Evolutionary conservation across 2,888 invertebrate species (phyloP), one percentile per base, ranked within the genome.

Genomic region (Autographa pulchrina): DNA sequence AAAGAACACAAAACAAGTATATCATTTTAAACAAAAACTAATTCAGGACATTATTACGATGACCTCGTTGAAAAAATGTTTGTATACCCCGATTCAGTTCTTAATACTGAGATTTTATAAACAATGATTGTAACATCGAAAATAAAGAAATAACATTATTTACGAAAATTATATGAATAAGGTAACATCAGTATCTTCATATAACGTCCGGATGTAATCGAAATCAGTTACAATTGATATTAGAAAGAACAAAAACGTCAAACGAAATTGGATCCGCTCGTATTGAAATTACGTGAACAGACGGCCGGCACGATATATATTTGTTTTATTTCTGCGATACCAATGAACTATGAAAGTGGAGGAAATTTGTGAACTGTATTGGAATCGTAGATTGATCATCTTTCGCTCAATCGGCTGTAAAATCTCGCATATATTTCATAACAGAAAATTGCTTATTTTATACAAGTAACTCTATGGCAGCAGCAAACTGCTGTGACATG

Each of bases 231-330:
- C 61, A 66, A 75, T 80, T 35, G 64, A 65, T 62, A 70, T 75
- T 75, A 31, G 41, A 64, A 62, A 67, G 11, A 65, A 38, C 52
- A 63, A 20, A 65, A 59, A 52, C 52, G 41, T 62, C 56, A 67
- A 70, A 70, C 62, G 63, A 73, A 78, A 81, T 77, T 68, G 62
- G 8, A 66, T 70, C 72, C 62, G 6, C 54, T 65, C 65, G n/a
- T 32, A 48, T 25, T 66, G 13, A 59, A 59, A 43, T 64, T 65
- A 65, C 59, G 66, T 75, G 64, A 62, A 62, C 64, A 52, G 70
- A 70, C 54, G 62, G 31, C 56, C 56, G 38, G 41, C 38, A 58
- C 31, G 20, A 68, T 62, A 78, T 64, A 43, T 69, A 43, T 61
- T 66, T 59, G 60, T 61, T 66, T 38, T 66, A 64, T 70, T 69